Evolutionary conservation across 2,888 invertebrate genomes (phyloP).

Genomic region (Drosophila kuntzei): DNA sequence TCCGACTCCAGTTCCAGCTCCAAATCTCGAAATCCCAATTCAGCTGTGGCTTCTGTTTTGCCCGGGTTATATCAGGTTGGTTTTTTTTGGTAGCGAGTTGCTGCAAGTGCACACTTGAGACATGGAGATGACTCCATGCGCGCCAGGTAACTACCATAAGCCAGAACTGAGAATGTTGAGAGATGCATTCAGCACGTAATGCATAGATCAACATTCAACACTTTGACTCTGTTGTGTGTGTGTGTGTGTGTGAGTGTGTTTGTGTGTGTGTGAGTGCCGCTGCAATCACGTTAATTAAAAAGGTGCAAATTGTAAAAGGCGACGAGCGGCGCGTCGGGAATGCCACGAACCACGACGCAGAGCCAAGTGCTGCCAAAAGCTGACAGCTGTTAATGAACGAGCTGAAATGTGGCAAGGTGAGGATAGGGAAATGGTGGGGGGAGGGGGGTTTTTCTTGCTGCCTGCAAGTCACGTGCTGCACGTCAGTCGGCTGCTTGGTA

Average conservation of each 20-base stretch:
- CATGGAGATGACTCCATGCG: slow-evolving; percentile 54
- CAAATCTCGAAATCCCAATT: slow-evolving; percentile 37
- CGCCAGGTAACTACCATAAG: slow-evolving; percentile 33
- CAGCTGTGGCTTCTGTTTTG: slow-evolving; percentile 50
- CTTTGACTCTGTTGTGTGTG: slow-evolving; percentile 14
- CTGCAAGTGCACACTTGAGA: slow-evolving; percentile 77
- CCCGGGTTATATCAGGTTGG: slow-evolving; percentile 35
- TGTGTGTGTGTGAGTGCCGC: slow-evolving; percentile 49
- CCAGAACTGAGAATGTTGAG: slow-evolving; percentile 43
- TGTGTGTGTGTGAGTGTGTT: slow-evolving; percentile 19
- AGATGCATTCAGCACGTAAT: slow-evolving; percentile 81
- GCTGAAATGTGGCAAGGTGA: slow-evolving; percentile 51
- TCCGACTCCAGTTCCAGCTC: slow-evolving; percentile 15
- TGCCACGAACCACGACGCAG: slow-evolving; percentile 54
- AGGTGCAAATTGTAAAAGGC: slow-evolving; percentile 84
- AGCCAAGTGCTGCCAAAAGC: slow-evolving; percentile 79
- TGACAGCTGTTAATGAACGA: slow-evolving; percentile 83
- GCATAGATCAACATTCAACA: slow-evolving; percentile 76
- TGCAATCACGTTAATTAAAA: slow-evolving; percentile 84
- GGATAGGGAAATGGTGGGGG: neutral
- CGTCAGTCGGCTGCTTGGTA: slow-evolving; percentile 66
- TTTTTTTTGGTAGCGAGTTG: slow-evolving; percentile 54
- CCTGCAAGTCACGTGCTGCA: slow-evolving; percentile 73
- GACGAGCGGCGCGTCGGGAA: slow-evolving; percentile 64
- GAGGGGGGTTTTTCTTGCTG: slow-evolving; percentile 17